Evolutionary conservation across 2,888 invertebrate genomes (phyloP).

Genomic region (Homarus gammarus): DNA sequence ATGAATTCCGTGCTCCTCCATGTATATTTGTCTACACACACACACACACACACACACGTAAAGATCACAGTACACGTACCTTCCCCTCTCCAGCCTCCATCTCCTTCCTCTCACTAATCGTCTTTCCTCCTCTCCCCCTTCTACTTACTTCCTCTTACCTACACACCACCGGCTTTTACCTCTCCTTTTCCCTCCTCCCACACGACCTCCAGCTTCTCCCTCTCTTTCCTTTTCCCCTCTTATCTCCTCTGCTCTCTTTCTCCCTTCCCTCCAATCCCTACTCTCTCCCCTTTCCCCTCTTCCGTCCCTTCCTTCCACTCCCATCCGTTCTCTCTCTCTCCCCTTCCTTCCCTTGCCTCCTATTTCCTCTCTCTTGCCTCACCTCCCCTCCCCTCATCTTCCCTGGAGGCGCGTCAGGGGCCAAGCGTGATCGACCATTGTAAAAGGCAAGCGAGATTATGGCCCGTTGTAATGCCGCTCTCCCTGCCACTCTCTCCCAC

Average conservation of each 20-base stretch:
- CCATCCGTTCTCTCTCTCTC: not conserved
- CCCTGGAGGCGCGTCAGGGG: slow-evolving; percentile 1
- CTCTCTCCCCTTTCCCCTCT: not conserved
- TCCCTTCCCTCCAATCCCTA: not conserved
- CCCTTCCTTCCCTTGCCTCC: not conserved
- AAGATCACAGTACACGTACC: too few species aligned
- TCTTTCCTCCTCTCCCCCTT: too few species aligned
- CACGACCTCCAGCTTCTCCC: too few species aligned
- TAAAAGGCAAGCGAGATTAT: not conserved
- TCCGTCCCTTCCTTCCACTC: not conserved
- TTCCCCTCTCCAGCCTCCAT: too few species aligned
- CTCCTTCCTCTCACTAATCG: too few species aligned
- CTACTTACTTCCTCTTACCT: too few species aligned
- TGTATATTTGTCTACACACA: not conserved
- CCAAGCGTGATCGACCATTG: slow-evolving; percentile 42
- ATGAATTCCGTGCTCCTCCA: not conserved
- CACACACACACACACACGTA: too few species aligned
- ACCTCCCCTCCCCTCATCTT: not conserved
- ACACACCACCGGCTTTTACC: too few species aligned
- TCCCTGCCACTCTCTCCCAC: not conserved
- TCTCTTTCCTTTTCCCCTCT: not conserved
- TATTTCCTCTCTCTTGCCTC: not conserved
- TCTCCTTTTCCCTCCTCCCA: too few species aligned
- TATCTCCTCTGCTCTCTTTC: not conserved
- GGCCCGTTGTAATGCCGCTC: not conserved